Evolutionary conservation across 1,140 invertebrate genomes (phyloP).

Genomic region (Drosophila parvula): DNA sequence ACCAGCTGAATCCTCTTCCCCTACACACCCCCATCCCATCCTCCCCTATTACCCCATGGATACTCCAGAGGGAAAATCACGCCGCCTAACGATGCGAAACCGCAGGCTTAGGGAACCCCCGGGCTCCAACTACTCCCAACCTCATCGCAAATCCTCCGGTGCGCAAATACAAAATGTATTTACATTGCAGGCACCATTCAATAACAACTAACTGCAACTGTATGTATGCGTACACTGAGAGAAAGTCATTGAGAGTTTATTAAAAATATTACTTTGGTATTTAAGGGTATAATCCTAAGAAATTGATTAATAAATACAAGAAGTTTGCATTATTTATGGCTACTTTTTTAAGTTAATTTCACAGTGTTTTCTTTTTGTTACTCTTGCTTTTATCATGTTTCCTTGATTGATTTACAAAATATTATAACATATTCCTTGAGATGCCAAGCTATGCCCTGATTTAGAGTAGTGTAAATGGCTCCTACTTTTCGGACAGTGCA

Average conservation of each 20-base stretch:
- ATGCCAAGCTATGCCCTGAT: neutral
- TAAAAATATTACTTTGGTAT: neutral
- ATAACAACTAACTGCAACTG: constrained; percentile 46
- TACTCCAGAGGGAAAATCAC: constrained; percentile 46
- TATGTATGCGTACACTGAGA: neutral
- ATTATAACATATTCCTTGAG: neutral
- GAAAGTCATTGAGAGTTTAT: neutral
- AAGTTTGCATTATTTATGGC: too few species aligned
- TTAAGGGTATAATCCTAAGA: too few species aligned
- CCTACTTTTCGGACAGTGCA: neutral
- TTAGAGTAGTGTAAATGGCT: neutral
- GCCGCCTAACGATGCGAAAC: constrained; percentile 46
- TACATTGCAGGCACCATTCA: constrained; percentile 52
- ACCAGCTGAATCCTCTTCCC: too few species aligned
- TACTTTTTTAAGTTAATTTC: too few species aligned
- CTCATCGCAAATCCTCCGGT: constrained; percentile 5
- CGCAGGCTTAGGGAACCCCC: constrained; percentile 30
- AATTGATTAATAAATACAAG: too few species aligned
- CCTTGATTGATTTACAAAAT: too few species aligned
- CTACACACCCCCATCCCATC: neutral
- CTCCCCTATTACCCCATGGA: neutral
- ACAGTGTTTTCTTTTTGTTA: too few species aligned
- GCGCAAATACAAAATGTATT: constrained; percentile 62
- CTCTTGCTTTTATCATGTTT: too few species aligned
- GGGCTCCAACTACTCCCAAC: neutral